Conservation (phyloP, 2,797 vertebrate species). For the Orestias chungarensis region DNA sequence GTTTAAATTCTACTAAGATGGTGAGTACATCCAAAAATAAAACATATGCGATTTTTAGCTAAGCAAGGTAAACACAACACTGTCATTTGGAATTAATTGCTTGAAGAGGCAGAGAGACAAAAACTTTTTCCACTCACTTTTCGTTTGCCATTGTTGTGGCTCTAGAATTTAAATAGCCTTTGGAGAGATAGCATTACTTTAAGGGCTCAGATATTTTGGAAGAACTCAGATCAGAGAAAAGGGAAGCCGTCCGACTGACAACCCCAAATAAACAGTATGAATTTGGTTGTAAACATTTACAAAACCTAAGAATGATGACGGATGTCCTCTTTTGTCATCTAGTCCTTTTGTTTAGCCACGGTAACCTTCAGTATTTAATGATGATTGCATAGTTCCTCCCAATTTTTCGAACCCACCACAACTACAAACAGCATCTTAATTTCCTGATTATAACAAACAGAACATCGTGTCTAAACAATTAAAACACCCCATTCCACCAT, state of each 20-base stretch:
- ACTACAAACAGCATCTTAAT: conserved; percentile 7
- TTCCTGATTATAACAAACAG: conserved; percentile 9
- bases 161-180: background rate
- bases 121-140: background rate
- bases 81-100: too few relatives aligned
- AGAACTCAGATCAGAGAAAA: background rate
- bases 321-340: background rate
- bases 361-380: conserved; percentile 5
- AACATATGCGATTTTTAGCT: too few relatives aligned
- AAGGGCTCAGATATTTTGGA: background rate
- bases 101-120: too few relatives aligned
- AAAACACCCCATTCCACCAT: background rate
- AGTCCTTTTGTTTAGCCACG: conserved; percentile 14
- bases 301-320: background rate
- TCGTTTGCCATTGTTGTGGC: background rate
- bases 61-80: too few relatives aligned
- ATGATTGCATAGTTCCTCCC: conserved; percentile 20
- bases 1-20: too few relatives aligned
- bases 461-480: background rate
- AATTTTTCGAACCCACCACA: conserved; percentile 10
- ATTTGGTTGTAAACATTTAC: background rate
- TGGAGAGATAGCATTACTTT: background rate
- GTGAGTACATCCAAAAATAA: too few relatives aligned
- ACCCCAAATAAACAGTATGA: background rate
- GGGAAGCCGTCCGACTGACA: background rate